These are phyloP conservation scores for Chascanopsetta lugubris DNA, from an alignment of 2,113 vertebrate genomes.

Conservation along the genomic window DNA sequence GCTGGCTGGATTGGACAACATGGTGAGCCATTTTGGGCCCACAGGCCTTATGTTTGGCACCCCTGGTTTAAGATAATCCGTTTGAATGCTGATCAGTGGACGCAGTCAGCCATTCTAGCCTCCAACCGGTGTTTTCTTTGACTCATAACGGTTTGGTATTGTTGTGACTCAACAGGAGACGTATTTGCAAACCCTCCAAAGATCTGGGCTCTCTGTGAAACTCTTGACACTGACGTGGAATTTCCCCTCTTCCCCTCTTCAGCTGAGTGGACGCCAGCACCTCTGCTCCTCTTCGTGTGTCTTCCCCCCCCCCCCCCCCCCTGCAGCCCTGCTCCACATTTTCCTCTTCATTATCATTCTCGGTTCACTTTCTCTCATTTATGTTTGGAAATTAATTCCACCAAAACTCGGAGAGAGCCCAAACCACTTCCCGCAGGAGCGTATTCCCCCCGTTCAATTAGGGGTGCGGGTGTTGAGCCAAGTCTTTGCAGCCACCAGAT, in stretches of 20 bases:
- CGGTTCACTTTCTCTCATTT: not conserved
- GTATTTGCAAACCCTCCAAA: conserved; percentile 43
- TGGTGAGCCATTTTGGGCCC: too few relatives aligned
- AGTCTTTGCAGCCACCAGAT: conserved; percentile 31
- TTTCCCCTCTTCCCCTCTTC: conserved; percentile 66
- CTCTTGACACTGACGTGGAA: conserved; percentile 64
- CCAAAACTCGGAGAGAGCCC: conserved; percentile 7
- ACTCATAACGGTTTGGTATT: conserved; percentile 40
- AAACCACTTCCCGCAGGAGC: conserved; percentile 10
- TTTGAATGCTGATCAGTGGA: conserved; percentile 24
- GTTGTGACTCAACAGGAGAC: conserved; percentile 39
- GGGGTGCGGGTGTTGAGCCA: conserved; percentile 9
- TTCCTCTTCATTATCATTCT: conserved; percentile 21
- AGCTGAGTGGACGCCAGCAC: conserved; percentile 40
- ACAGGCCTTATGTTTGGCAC: too few relatives aligned
- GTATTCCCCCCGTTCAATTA: conserved; percentile 17
- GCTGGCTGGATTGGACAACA: too few relatives aligned
- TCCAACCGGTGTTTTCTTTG: conserved; percentile 30
- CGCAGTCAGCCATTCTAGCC: conserved; percentile 24
- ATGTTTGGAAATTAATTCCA: conserved; percentile 21
- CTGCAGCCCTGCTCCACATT: not conserved
- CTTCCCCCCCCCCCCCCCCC: conserved; percentile 22
- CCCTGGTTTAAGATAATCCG: too few relatives aligned
- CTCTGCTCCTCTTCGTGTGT: conserved; percentile 18
- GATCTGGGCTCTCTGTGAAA: conserved; percentile 52